phyloP scores from a whole-genome alignment of 92 coral and sea anemone species.

The Parazoanthus atlanticus region DNA sequence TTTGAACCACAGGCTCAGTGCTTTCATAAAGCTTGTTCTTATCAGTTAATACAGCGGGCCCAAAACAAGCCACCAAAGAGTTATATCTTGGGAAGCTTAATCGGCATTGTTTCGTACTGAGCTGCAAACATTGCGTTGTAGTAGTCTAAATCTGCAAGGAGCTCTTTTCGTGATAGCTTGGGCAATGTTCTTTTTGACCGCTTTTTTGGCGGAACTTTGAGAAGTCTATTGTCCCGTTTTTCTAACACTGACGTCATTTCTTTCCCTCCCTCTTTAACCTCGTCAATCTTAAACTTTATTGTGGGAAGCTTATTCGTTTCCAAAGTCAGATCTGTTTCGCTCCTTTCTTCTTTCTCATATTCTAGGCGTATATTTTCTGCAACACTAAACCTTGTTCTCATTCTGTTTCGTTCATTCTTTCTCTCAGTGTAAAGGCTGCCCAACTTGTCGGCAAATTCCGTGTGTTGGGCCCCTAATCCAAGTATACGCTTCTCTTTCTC shows the following conservation, averaged over 20 bases:
- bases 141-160: conserved; percentile 26
- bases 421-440: conserved; percentile 63
- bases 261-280: neutral
- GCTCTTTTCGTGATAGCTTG: conserved; percentile 39
- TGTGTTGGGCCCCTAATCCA: conserved; percentile 52
- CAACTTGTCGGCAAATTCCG: conserved; percentile 68
- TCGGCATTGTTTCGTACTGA: neutral
- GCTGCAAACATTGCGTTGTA: neutral
- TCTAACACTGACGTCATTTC: neutral
- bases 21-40: too few relatives aligned
- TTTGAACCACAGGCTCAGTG: too few relatives aligned
- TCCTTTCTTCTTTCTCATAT: conserved; percentile 2
- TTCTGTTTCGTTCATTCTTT: conserved; percentile 51
- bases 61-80: too few relatives aligned
- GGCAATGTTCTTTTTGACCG: conserved; percentile 23
- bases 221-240: conserved; percentile 2
- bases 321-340: neutral
- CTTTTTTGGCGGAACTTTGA: conserved; percentile 13
- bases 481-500: conserved; percentile 51
- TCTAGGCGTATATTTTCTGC: neutral
- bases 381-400: conserved; percentile 14
- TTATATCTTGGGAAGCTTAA: conserved; percentile 10
- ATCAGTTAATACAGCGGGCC: too few relatives aligned
- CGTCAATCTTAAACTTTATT: conserved; percentile 15
- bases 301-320: neutral